Base-by-base conservation (phyloP, 2,113 vertebrate species). In the Callospermophilus lateralis region DNA sequence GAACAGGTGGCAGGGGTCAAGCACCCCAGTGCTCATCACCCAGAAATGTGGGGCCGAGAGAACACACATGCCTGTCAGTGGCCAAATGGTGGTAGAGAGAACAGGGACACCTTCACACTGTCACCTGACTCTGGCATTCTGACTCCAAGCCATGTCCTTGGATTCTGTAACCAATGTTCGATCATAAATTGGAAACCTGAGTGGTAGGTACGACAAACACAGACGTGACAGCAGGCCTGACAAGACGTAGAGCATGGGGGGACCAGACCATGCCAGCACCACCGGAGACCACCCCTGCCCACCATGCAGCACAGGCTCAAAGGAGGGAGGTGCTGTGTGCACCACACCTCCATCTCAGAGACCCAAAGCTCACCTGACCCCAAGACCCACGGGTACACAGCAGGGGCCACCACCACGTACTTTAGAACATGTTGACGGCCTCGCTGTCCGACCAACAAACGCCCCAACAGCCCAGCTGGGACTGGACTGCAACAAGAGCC, bases 141-240 rank as follows among this genome's bases (percentile, higher is more conserved):
- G 32, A 81, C 74, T 61, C 34, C 20, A 42, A 30, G 32, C 11
- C 30, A 4, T 1, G 28, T 42, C 55, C 74, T 17, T 6, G 0
- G 53, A 34, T 19, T 4, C 51, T 37, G 17, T 13, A 19, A 32
- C 32, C 19, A 7, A 32, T 22, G 1, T 65, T 10, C 4, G 34
- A n/a, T 22, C 30, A 11, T 0, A 3, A n/a, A 42, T 8, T 19
- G 28, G 28, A 80, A 42, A 13, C 34, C 32, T 1, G 0, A 12
- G 2, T 2, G 1, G 42, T 22, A 51, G 4, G 4, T 9, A 4
- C 0, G 26, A 74, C 34, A n/a, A 19, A 37, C 20, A 70, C 34
- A 72, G 68, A n/a, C 37, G 48, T 10, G 24, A 9, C 17, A 1
- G 28, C 55, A 24, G n/a, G 28, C 51, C 4, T 20, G 13, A 17